Percentiles rank a stretch among this genome's conserved stretches.
phyloP scores from a whole-genome alignment of 2,113 vertebrate species.

The Oncorhynchus masou region DNA sequence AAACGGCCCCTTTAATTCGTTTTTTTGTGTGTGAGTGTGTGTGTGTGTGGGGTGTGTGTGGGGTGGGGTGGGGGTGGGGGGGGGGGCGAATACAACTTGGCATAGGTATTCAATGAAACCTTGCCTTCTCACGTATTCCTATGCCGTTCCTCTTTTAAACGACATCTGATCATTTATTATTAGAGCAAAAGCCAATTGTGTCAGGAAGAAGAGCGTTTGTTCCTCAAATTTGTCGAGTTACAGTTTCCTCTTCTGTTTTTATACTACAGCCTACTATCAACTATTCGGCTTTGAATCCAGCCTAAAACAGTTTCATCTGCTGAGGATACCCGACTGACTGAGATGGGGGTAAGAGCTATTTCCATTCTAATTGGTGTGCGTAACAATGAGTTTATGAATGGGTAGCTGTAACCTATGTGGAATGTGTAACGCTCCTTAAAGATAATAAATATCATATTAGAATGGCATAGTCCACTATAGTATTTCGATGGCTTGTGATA shows the following conservation, averaged over 20 bases:
- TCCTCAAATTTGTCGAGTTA: not conserved
- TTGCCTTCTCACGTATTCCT: conserved; percentile 18
- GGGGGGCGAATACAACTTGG: conserved; percentile 17
- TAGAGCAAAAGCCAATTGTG: conserved; percentile 22
- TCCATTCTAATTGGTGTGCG: not conserved
- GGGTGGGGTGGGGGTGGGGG: not conserved
- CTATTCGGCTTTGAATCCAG: conserved; percentile 43
- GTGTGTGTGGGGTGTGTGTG: too few species aligned
- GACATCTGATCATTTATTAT: conserved; percentile 11
- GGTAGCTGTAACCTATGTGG: not conserved
- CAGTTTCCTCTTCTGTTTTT: not conserved
- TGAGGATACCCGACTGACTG: conserved; percentile 60
- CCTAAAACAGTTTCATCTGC: conserved; percentile 35
- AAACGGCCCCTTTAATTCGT: not conserved
- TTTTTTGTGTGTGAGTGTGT: not conserved
- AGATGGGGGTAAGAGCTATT: conserved; percentile 75
- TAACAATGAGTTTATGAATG: not conserved
- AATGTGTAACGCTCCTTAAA: not conserved
- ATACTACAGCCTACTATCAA: conserved; percentile 27
- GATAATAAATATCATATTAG: conserved; percentile 23
- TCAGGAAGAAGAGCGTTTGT: conserved; percentile 20
- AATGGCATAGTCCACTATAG: conserved; percentile 42
- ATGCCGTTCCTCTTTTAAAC: conserved; percentile 16
- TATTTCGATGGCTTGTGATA: not conserved
- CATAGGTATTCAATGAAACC: conserved; percentile 13